Evolutionary conservation across 2,797 vertebrate species (phyloP).

Genomic region (Zonotrichia albicollis): DNA sequence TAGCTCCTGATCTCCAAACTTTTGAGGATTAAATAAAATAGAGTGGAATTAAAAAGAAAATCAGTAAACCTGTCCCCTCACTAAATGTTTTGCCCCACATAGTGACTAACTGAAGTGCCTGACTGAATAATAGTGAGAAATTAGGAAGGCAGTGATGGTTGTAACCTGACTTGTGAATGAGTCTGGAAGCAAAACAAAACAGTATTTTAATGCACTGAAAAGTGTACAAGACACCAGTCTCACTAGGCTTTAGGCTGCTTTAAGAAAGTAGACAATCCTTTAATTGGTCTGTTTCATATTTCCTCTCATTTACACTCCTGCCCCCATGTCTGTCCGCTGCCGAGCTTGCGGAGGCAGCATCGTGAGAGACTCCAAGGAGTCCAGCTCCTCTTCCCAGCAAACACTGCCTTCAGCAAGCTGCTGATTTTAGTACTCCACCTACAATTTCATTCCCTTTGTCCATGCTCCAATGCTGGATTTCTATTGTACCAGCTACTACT

Average conservation of each 20-base stretch:
- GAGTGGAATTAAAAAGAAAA: constrained; percentile 6
- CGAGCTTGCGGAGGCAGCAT: fast-evolving
- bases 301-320: background rate
- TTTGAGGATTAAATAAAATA: constrained; percentile 8
- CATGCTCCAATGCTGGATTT: background rate
- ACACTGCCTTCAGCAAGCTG: background rate
- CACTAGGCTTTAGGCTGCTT: background rate
- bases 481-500: background rate
- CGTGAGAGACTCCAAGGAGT: background rate
- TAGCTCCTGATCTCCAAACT: constrained; percentile 10
- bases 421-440: background rate
- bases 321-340: fast-evolving
- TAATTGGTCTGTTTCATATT: background rate
- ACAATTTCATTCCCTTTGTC: background rate
- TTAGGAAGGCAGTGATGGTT: background rate
- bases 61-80: background rate
- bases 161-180: background rate
- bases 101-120: background rate
- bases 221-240: background rate
- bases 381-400: background rate
- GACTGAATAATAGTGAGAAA: background rate
- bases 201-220: background rate
- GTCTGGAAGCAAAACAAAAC: constrained; percentile 8
- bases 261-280: background rate
- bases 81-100: background rate